Conservation (phyloP, 2,888 invertebrate species). For the Piscicola geometra region DNA sequence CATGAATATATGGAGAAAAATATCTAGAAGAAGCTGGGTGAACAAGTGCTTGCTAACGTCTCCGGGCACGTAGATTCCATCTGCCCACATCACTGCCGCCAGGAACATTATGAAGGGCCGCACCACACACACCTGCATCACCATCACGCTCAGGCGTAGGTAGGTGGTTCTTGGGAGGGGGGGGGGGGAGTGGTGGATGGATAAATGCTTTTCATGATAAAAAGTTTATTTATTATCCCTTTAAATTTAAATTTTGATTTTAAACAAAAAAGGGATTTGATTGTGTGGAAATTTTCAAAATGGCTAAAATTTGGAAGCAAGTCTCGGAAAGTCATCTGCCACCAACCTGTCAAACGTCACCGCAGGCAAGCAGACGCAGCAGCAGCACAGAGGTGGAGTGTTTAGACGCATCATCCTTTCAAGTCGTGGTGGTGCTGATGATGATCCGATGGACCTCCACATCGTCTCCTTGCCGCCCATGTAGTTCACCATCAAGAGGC, state of each 20-base stretch:
- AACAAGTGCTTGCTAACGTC: conserved; percentile 30
- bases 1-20: background rate
- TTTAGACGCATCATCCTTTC: conserved; percentile 21
- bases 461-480: conserved; percentile 34
- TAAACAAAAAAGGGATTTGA: too few relatives aligned
- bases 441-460: conserved; percentile 19
- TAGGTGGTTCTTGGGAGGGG: too few relatives aligned
- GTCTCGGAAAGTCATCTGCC: background rate
- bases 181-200: too few relatives aligned
- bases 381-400: conserved; percentile 41
- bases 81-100: conserved; percentile 42
- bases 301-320: background rate
- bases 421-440: too few relatives aligned
- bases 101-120: conserved; percentile 40
- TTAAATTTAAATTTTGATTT: too few relatives aligned
- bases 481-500: conserved; percentile 39
- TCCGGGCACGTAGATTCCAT: conserved; percentile 39
- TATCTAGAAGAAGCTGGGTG: background rate
- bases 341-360: conserved; percentile 34
- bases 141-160: background rate
- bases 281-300: too few relatives aligned
- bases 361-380: conserved; percentile 39
- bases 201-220: too few relatives aligned
- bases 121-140: conserved; percentile 34
- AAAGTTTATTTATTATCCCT: too few relatives aligned